Evolutionary conservation across 2,888 invertebrate genomes (phyloP).

Genomic region (Crocallis elinguaria): DNA sequence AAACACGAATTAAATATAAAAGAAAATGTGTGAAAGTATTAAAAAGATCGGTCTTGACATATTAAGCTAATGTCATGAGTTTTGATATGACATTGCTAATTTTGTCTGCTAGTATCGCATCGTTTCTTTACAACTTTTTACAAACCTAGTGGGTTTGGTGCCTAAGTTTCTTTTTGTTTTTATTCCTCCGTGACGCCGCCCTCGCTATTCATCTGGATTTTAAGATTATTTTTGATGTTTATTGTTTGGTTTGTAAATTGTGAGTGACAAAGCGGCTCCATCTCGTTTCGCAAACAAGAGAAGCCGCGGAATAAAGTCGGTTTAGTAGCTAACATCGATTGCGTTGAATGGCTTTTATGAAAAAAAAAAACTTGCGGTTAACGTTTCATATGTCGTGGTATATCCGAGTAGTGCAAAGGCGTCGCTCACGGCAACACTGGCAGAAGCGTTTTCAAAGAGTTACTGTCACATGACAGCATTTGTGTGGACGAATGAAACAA

Average conservation of each 20-base stretch:
- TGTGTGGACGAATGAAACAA: conserved; percentile 53
- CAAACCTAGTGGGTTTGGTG: conserved; percentile 9
- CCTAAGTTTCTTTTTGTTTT: conserved; percentile 55
- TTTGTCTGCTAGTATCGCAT: not conserved
- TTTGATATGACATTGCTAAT: no score
- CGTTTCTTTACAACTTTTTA: not conserved
- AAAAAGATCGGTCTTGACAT: no score
- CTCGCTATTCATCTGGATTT: conserved; percentile 65
- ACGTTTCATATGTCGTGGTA: conserved; percentile 64
- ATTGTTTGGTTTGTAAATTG: conserved; percentile 61
- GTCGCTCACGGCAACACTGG: conserved; percentile 57
- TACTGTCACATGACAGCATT: conserved; percentile 65
- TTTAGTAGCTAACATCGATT: conserved; percentile 32
- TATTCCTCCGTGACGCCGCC: conserved; percentile 47
- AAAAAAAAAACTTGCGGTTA: conserved; percentile 45
- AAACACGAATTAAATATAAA: not conserved
- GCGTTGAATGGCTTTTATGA: conserved; percentile 48
- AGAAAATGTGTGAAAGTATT: not conserved
- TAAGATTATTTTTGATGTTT: conserved; percentile 63
- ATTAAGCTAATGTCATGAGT: no score
- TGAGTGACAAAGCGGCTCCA: conserved; percentile 48
- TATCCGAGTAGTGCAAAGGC: conserved; percentile 61
- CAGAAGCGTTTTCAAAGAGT: conserved; percentile 72
- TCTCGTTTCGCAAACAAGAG: conserved; percentile 40
- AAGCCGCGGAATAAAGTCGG: conserved; percentile 28